Evolutionary conservation across 1,140 invertebrate species (phyloP).

Genomic region (Drosophila neocordata): DNA sequence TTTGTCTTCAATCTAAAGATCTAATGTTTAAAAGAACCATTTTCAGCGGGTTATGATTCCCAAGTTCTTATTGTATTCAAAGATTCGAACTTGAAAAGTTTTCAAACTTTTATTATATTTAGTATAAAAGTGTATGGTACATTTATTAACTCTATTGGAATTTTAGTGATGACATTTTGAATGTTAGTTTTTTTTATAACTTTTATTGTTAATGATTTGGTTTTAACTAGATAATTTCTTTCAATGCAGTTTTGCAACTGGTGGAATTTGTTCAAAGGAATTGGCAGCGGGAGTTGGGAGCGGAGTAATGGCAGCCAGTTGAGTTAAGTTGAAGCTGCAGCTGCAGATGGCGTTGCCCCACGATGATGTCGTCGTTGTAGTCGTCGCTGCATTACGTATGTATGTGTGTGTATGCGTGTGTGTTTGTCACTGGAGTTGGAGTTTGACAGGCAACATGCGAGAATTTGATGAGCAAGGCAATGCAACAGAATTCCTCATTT

Average conservation of each 20-base stretch:
- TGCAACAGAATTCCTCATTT: conserved; percentile 13
- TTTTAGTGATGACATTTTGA: too few species aligned
- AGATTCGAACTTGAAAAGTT: too few species aligned
- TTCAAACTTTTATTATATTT: too few species aligned
- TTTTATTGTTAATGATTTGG: background rate
- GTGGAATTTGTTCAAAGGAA: conserved; percentile 76
- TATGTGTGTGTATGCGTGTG: conserved; percentile 50
- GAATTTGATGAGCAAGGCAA: conserved; percentile 72
- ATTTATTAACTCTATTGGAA: too few species aligned
- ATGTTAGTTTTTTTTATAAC: too few species aligned
- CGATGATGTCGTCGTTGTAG: conserved; percentile 44
- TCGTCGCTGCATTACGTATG: conserved; percentile 19
- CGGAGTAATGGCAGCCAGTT: background rate
- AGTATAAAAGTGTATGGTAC: too few species aligned
- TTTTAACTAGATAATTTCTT: conserved; percentile 5
- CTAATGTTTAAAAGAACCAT: too few species aligned
- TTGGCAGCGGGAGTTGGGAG: conserved; percentile 39
- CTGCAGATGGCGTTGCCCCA: conserved; percentile 65
- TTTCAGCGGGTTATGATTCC: too few species aligned
- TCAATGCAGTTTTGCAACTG: conserved; percentile 46
- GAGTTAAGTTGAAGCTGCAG: conserved; percentile 36
- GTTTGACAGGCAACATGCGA: conserved; percentile 81
- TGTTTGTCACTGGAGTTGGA: conserved; percentile 61
- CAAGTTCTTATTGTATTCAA: too few species aligned
- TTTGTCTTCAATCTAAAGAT: too few species aligned